Conservation (phyloP, 2,888 invertebrate genomes). For the Cantharis lateralis region DNA sequence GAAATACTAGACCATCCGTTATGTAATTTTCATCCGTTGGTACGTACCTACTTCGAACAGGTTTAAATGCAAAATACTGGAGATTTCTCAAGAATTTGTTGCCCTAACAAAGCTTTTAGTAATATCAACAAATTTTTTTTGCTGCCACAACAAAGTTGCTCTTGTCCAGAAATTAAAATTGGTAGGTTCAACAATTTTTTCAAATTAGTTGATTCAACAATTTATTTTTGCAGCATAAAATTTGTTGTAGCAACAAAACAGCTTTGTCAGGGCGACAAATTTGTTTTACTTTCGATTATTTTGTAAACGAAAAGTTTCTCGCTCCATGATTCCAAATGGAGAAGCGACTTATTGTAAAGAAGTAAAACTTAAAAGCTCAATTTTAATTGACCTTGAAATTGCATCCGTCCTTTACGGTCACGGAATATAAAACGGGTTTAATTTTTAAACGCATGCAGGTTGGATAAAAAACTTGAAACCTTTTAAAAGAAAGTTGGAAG, state of each 20-base stretch:
- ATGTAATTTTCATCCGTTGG: not conserved
- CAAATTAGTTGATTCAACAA: no score
- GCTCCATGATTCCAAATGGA: not conserved
- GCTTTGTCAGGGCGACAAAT: no score
- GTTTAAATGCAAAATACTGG: no score
- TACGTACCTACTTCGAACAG: no score
- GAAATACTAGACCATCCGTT: not conserved
- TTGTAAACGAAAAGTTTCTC: not conserved
- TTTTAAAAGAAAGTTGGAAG: not conserved
- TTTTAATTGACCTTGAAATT: conserved; percentile 12
- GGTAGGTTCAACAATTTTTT: no score
- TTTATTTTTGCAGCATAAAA: no score
- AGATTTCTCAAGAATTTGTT: no score
- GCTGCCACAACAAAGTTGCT: no score
- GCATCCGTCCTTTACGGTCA: conserved; percentile 13
- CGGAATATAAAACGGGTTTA: not conserved
- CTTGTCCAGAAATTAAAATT: no score
- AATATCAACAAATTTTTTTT: no score
- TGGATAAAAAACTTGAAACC: not conserved
- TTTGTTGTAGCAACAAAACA: no score
- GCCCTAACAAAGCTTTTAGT: no score
- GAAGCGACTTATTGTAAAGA: not conserved
- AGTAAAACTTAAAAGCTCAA: conserved; percentile 3
- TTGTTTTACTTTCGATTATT: not conserved
- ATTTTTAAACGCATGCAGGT: not conserved